Conservation (phyloP, 2,113 vertebrate genomes). For the Cebidichthys violaceus region DNA sequence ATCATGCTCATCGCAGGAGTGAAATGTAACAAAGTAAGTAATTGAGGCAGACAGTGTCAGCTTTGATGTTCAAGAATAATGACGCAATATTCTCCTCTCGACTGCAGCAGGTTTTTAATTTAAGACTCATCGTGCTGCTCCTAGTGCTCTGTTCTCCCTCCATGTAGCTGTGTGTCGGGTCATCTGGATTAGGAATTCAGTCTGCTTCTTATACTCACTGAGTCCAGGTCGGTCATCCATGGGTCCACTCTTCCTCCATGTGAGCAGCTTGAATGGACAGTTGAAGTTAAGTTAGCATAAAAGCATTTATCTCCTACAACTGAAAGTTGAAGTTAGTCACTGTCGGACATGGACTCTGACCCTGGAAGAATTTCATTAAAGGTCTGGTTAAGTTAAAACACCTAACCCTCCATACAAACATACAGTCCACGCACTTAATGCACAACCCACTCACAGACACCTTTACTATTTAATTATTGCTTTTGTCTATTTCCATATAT, state of each 20-base stretch:
- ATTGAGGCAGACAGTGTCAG: not conserved
- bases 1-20: not conserved
- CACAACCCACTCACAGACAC: not conserved
- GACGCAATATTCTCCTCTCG: not conserved
- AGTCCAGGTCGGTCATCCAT: not conserved
- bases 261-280: not conserved
- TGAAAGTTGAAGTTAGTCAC: not conserved
- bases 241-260: not conserved
- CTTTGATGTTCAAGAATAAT: not conserved
- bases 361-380: not conserved
- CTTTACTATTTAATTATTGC: conserved; percentile 19
- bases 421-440: not conserved
- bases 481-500: not conserved
- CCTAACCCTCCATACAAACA: not conserved
- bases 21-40: not conserved
- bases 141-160: not conserved
- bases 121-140: not conserved
- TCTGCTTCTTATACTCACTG: too few species aligned
- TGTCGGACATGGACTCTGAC: not conserved
- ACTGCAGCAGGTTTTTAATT: not conserved
- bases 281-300: not conserved
- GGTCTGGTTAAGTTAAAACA: conserved; percentile 9
- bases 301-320: not conserved
- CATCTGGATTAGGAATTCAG: not conserved
- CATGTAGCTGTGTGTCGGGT: too few species aligned